Evolutionary conservation across 2,888 invertebrate genomes (phyloP), one percentile per base, ranked within the genome.

Genomic region (Morpho deidamia): DNA sequence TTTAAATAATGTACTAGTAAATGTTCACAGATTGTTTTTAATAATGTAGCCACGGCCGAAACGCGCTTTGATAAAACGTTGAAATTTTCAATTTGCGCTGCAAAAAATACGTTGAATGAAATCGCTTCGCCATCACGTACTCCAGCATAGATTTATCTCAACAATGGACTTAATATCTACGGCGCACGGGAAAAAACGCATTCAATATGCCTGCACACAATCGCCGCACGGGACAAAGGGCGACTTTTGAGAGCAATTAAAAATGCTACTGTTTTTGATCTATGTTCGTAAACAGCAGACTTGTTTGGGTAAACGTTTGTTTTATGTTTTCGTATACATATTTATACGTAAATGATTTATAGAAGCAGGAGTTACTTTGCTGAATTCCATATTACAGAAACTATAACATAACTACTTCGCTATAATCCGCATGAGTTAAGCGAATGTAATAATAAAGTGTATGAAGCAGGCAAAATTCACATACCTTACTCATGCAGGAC

Each of bases 121-220:
- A 50, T 56, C 14, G 51, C 49, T 37, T 14, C 11, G 52, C 56
- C 42, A 41, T 45, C 43, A 43, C 7, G 23, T 42, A 47, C 51
- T 54, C 11, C 46, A 47, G 47, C 44, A 50, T 51, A 58, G 52
- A 55, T 56, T 59, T 51, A 58, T 46, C 38, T 11, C 39, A 47
- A 61, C 58, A 61, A 61, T 60, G 50, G 58, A 51, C 53, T 56
- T 59, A 50, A 56, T 61, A 58, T 53, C 58, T 41, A 49, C 33
- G 44, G 58, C 52, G 50, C 58, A 48, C 37, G 47, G 37, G 49
- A 58, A 56, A 61, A 60, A 61, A 61, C 47, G 53, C 55, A 58
- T 53, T 52, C 56, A 51, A 56, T 54, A 54, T 56, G 46, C 51
- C 56, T 1, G 11, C 46, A 41, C 11, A 54, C 54, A 57, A 57